Conservation (phyloP, 1,140 invertebrate species). For the Pogonus chalceus region DNA sequence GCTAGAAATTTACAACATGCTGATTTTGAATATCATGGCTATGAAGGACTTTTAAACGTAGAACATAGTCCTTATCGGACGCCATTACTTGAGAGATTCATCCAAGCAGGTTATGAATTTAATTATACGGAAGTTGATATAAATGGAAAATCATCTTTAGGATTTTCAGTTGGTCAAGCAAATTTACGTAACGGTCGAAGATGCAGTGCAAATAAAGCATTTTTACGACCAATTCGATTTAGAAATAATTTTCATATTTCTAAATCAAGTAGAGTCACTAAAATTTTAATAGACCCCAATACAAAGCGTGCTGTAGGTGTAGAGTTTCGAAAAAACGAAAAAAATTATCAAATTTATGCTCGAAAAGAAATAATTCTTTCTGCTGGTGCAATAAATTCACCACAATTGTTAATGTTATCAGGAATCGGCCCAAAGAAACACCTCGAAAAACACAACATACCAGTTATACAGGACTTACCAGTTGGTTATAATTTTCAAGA, state of each 20-base stretch:
- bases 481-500: slow-evolving; percentile 83
- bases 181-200: slow-evolving; percentile 53
- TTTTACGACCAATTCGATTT: slow-evolving; percentile 45
- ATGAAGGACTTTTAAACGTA: slow-evolving; percentile 55
- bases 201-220: slow-evolving; percentile 56
- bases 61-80: slow-evolving; percentile 51
- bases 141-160: slow-evolving; percentile 48
- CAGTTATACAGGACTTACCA: slow-evolving; percentile 56
- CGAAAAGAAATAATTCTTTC: slow-evolving; percentile 79
- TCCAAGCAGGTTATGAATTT: slow-evolving; percentile 44
- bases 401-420: slow-evolving; percentile 85
- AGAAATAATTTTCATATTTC: slow-evolving; percentile 61
- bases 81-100: slow-evolving; percentile 32
- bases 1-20: slow-evolving; percentile 31
- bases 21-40: slow-evolving; percentile 32
- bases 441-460: slow-evolving; percentile 54
- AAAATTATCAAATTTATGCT: slow-evolving; percentile 57
- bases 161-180: slow-evolving; percentile 57
- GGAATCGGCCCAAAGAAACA: slow-evolving; percentile 78
- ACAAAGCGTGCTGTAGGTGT: slow-evolving; percentile 54
- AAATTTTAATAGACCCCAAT: slow-evolving; percentile 52
- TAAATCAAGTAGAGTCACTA: slow-evolving; percentile 52
- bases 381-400: slow-evolving; percentile 78
- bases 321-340: slow-evolving; percentile 62
- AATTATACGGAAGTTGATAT: slow-evolving; percentile 45